Conservation (phyloP, 2,113 vertebrate species). For the Propithecus coquereli region DNA sequence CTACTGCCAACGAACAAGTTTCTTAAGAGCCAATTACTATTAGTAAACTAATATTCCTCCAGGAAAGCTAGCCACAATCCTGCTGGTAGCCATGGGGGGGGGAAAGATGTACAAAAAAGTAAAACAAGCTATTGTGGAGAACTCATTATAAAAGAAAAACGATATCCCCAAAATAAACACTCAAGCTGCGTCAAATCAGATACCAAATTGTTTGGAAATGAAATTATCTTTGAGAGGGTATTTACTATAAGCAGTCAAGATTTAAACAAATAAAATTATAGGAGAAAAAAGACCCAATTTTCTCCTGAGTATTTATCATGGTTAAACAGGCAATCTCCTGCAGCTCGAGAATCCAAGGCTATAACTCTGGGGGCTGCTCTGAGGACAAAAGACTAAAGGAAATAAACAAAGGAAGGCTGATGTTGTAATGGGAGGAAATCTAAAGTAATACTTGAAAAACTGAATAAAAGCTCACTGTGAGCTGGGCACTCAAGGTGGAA, state of each 20-base stretch:
- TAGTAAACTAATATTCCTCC: slow-evolving; percentile 51
- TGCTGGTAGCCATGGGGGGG: background rate
- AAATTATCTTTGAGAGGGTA: slow-evolving; percentile 69
- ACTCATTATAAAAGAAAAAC: slow-evolving; percentile 66
- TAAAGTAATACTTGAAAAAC: slow-evolving; percentile 29
- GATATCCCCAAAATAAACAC: slow-evolving; percentile 63
- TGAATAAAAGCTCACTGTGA: slow-evolving; percentile 17
- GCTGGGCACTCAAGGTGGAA: background rate
- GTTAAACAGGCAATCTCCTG: slow-evolving; percentile 58
- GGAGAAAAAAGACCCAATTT: slow-evolving; percentile 48
- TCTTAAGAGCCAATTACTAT: slow-evolving; percentile 42
- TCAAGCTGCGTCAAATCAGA: slow-evolving; percentile 61
- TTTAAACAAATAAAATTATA: slow-evolving; percentile 72
- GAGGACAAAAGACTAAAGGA: slow-evolving; percentile 6
- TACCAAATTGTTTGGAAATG: slow-evolving; percentile 68
- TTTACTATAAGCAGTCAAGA: slow-evolving; percentile 68
- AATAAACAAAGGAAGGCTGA: slow-evolving; percentile 47
- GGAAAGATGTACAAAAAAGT: background rate
- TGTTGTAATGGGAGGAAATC: background rate
- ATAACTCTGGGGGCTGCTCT: slow-evolving; percentile 20
- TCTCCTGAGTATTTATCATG: slow-evolving; percentile 49
- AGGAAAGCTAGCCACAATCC: slow-evolving; percentile 21
- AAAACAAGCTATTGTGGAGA: slow-evolving; percentile 56
- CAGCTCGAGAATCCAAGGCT: slow-evolving; percentile 31
- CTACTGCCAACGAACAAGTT: slow-evolving; percentile 39